Evolutionary conservation across 1,140 invertebrate genomes (phyloP), one percentile per base, ranked within the genome.

Genomic region (Leptinotarsa lineolata): DNA sequence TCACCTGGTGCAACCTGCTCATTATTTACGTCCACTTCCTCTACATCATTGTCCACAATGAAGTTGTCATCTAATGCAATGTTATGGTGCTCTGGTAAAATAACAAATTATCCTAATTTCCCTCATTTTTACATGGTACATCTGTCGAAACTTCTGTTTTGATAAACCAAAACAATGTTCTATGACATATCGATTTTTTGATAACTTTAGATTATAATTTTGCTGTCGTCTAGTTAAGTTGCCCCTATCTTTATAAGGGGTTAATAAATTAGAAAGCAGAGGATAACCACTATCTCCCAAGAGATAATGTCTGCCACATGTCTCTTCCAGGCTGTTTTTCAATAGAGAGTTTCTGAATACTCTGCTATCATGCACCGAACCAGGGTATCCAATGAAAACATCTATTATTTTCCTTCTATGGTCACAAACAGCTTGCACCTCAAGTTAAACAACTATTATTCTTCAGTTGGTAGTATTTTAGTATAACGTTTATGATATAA

Each of bases 241-340:
- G 16, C 77, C 77, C 59, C 67, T 73, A 61, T 79, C 67, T 74
- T 64, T 75, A 71, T 76, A 77, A 67, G 78, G 78, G 13, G 78
- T 79, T 61, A 79, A 18, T 21, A 79, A 15, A 60, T 79, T 65
- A 72, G 13, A 20, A 5, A 11, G 15, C 16, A 74, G 61, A 15
- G 74, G 77, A 73, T 80, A 81, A 24, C 66, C 80, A 72, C 73
- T 77, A 67, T 81, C 76, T 22, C 76, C 75, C 5, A 81, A 13
- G 20, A 81, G 65, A 72, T 65, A 59, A 72, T 72, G 73, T 69
- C 70, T 3, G 30, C 68, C 63, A 75, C 71, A 78, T 77, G 75
- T 75, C 54, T 76, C 21, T 48, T 48, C 11, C 24, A 81, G 54
- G 20, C 21, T 72, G 4, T 60, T 11, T 39, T 21, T 70, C 24